phyloP scores from a whole-genome alignment of 2,888 invertebrate genomes.

The Thereva nobilitata region DNA sequence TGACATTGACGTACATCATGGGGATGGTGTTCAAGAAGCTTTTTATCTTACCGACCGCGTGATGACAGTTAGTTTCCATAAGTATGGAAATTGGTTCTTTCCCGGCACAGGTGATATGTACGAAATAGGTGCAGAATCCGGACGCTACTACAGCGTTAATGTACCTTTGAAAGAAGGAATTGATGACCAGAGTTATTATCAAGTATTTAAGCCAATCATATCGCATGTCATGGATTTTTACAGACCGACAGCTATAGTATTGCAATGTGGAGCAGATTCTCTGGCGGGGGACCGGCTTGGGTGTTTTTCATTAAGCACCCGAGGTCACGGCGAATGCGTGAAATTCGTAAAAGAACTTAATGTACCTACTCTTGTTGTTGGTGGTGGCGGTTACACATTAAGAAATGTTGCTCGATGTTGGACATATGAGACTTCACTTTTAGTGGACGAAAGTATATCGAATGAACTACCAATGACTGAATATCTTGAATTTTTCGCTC shows the following conservation, averaged over 20 bases:
- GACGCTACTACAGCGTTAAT: conserved; percentile 96
- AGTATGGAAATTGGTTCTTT: conserved; percentile 97
- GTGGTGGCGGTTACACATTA: conserved; percentile 84
- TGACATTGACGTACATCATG: conserved; percentile 98
- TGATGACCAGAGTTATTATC: conserved; percentile 88
- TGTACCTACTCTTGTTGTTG: conserved; percentile 89
- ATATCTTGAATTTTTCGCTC: conserved; percentile 96
- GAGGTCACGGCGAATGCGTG: conserved; percentile 97
- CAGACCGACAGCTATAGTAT: conserved; percentile 93
- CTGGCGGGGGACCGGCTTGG: conserved; percentile 92
- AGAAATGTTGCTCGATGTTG: conserved; percentile 97
- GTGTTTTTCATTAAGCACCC: conserved; percentile 93
- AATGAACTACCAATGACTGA: conserved; percentile 96
- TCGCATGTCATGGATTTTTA: conserved; percentile 94
- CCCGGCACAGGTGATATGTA: conserved; percentile 99
- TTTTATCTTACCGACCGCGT: conserved; percentile 97
- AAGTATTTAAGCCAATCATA: conserved; percentile 94
- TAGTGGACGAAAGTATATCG: conserved; percentile 89
- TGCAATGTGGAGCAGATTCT: conserved; percentile 98
- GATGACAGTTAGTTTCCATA: conserved; percentile 99
- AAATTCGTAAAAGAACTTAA: conserved; percentile 91
- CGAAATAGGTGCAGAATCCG: conserved; percentile 95
- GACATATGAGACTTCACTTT: conserved; percentile 96
- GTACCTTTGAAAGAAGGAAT: conserved; percentile 98
- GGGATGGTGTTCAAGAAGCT: conserved; percentile 94